These are phyloP conservation scores for Eubasilissa regina DNA, from an alignment of 1,140 invertebrate species.

Conservation along the genomic window DNA sequence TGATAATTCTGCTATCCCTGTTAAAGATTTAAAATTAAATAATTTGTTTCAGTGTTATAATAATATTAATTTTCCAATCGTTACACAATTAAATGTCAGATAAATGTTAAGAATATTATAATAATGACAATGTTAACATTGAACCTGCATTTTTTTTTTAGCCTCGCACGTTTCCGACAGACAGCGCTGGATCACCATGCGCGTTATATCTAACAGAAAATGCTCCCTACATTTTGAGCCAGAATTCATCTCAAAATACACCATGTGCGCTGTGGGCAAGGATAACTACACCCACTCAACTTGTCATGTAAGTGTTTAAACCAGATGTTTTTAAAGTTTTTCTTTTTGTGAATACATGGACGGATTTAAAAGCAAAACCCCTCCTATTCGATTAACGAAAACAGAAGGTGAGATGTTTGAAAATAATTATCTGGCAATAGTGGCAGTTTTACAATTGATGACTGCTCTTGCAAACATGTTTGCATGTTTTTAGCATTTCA, in stretches of 20 bases:
- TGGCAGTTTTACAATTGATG: too few relatives aligned
- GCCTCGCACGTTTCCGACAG: not conserved
- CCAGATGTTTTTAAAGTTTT: not conserved
- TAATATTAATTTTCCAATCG: not conserved
- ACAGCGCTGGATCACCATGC: conserved; percentile 12
- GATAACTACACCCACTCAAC: conserved; percentile 12
- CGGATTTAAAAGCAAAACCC: too few relatives aligned
- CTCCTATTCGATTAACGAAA: too few relatives aligned
- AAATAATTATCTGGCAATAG: too few relatives aligned
- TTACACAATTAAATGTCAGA: not conserved
- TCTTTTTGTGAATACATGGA: too few relatives aligned
- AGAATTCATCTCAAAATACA: conserved; percentile 8
- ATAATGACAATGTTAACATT: not conserved
- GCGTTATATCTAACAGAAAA: not conserved
- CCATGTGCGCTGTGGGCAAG: conserved; percentile 1
- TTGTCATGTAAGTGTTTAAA: not conserved
- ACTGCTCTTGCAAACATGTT: too few relatives aligned
- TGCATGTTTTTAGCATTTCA: too few relatives aligned
- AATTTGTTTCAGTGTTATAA: too few relatives aligned
- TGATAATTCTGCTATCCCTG: too few relatives aligned
- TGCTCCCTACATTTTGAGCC: not conserved
- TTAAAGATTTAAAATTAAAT: too few relatives aligned
- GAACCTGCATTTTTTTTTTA: not conserved
- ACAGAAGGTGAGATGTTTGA: too few relatives aligned
- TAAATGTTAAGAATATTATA: too few relatives aligned